phyloP scores from a whole-genome alignment of 2,797 vertebrate species.

The Jordanella pulchra region DNA sequence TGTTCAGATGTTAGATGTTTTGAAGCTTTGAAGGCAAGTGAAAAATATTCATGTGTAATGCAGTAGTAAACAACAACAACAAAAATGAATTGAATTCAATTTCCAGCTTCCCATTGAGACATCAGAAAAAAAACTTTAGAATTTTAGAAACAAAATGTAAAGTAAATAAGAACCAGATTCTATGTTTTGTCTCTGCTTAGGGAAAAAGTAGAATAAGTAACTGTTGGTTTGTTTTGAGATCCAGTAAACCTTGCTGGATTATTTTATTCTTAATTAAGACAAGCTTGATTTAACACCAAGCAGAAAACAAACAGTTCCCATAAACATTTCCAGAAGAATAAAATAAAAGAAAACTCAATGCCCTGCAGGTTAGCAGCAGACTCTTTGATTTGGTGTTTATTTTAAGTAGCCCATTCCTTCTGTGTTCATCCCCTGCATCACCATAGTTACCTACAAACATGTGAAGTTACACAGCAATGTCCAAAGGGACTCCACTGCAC shows the following conservation, averaged over 20 bases:
- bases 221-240: background rate
- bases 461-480: constrained; percentile 43
- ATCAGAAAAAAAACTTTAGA: background rate
- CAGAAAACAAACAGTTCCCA: too few relatives aligned
- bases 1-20: background rate
- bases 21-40: background rate
- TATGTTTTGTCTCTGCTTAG: background rate
- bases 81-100: background rate
- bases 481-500: constrained; percentile 45
- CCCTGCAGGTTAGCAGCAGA: constrained; percentile 59
- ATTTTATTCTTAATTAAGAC: background rate
- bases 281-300: too few relatives aligned
- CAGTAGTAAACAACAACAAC: background rate
- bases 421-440: constrained; percentile 62
- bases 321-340: background rate
- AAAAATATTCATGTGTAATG: background rate
- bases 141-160: background rate
- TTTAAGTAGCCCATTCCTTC: constrained; percentile 60
- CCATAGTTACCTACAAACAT: constrained; percentile 52
- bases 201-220: background rate
- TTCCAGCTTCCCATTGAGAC: background rate
- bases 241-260: too few relatives aligned
- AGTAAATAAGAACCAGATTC: background rate
- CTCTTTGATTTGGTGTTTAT: constrained; percentile 61
- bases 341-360: constrained; percentile 50